Evolutionary conservation across 2,113 vertebrate species (phyloP).

Genomic region (Tricholaema leucomelas): DNA sequence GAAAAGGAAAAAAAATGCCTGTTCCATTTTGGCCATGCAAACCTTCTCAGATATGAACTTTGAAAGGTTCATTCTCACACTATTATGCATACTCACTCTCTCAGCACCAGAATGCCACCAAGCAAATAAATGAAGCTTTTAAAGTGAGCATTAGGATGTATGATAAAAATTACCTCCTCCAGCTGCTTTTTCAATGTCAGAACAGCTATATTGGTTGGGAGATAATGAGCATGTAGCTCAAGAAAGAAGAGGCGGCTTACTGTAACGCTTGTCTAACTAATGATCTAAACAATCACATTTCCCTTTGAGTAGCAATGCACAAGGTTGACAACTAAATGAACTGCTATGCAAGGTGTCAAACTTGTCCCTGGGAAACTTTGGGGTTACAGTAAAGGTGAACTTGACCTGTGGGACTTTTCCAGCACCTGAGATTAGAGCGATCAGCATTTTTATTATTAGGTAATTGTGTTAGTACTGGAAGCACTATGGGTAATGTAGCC

Average conservation of each 20-base stretch:
- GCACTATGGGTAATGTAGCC: neutral
- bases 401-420: neutral
- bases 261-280: neutral
- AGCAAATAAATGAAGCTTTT: neutral
- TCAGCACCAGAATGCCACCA: neutral
- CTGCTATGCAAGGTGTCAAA: neutral
- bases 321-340: neutral
- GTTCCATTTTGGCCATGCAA: neutral
- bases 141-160: neutral
- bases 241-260: neutral
- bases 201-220: neutral
- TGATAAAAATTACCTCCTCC: neutral
- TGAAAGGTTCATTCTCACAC: neutral
- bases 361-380: neutral
- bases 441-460: conserved; percentile 22
- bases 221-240: neutral
- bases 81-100: neutral
- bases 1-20: neutral
- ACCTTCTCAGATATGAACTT: neutral
- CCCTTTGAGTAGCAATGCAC: neutral
- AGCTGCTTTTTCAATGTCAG: neutral
- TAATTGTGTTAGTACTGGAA: neutral
- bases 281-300: neutral
- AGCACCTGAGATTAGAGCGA: neutral
- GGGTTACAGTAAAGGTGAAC: neutral